phyloP scores from a whole-genome alignment of 2,797 vertebrate genomes.

The Morus bassanus region DNA sequence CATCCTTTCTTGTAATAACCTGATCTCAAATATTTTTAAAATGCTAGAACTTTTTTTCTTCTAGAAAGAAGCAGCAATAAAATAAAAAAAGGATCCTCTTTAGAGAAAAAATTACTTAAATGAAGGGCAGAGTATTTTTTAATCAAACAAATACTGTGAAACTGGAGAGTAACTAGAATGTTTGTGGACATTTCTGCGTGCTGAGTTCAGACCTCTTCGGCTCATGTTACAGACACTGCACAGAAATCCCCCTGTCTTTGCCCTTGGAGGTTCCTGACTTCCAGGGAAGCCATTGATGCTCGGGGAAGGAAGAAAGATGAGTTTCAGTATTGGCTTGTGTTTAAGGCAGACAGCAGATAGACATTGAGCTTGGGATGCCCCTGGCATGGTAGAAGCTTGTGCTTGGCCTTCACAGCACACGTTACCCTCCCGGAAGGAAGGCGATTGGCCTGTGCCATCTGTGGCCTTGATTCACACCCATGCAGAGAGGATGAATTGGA shows the following conservation, averaged over 20 bases:
- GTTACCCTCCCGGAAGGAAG: background rate
- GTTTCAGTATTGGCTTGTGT: background rate
- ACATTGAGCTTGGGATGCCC: background rate
- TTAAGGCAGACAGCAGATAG: background rate
- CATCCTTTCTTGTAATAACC: background rate
- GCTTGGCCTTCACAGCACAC: background rate
- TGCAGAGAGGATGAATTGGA: background rate
- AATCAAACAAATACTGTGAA: background rate
- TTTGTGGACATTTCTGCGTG: too few species aligned
- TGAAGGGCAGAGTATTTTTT: background rate
- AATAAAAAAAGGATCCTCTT: background rate
- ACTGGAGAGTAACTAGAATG: background rate
- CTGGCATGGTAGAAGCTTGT: background rate
- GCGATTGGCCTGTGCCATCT: accelerated
- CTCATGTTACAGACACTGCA: background rate
- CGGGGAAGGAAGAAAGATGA: background rate
- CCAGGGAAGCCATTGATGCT: background rate
- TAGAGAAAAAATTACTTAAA: background rate
- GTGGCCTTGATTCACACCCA: background rate
- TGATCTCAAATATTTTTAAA: background rate
- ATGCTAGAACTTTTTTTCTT: background rate
- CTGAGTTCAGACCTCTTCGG: background rate
- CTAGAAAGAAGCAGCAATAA: background rate
- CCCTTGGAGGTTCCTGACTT: background rate
- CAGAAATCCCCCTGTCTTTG: background rate